Evolutionary conservation across 2,888 invertebrate genomes (phyloP), one percentile per base, ranked within the genome.

Genomic region (Rutpela maculata): DNA sequence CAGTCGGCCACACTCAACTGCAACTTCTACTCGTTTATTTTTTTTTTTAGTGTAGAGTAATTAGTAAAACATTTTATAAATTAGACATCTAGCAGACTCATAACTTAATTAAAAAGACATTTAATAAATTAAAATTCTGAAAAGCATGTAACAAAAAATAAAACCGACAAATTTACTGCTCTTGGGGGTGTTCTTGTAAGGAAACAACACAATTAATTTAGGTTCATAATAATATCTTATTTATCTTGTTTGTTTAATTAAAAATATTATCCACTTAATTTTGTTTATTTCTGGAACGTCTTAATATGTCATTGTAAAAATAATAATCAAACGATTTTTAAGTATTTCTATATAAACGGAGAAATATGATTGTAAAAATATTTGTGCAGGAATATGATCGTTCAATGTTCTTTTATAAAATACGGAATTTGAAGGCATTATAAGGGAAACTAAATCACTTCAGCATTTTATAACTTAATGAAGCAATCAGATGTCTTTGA

Each of bases 401-500:
- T 35, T 62, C 62, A 62, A 31, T n/a, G 4, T 62, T 62, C 62
- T n/a, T 15, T 62, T 62, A 3, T 5, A 31, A n/a, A 31, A n/a
- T n/a, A 62, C 11, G 62, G 62, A 22, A 15, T 31, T 62, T 62
- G 62, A 31, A 62, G 31, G 15, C n/a, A 26, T 31, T 15, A 35
- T 35, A 62, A 62, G n/a, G 62, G 26, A 62, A n/a, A 31, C 50
- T 62, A 31, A 62, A 62, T 62, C 31, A 62, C 17, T 62, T 62
- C 62, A 31, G 62, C 50, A 50, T 50, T 35, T 35, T 62, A 62
- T 62, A 62, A 62, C 17, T 62, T 62, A 62, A 62, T 62, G 62
- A 62, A 62, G 62, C 62, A 62, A 26, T 17, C 31, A 62, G 62
- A 62, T 62, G 62, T 31, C 62, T 62, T 31, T 62, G 31, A 31